These are phyloP conservation scores for Hassar affinis DNA, from an alignment of 2,113 vertebrate species.

Conservation along the genomic window DNA sequence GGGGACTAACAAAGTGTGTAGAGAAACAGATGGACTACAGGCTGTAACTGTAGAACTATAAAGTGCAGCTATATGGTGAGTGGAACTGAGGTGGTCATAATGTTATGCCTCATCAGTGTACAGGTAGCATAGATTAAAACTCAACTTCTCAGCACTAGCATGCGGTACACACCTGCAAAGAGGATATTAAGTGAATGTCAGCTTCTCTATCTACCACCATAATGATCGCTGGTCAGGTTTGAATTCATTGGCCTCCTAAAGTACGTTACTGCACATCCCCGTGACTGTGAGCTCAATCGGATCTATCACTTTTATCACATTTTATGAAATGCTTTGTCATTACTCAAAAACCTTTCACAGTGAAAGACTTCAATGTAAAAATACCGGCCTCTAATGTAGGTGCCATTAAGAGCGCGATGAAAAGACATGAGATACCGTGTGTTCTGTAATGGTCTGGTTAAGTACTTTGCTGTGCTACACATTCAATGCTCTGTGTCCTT, in stretches of 20 bases:
- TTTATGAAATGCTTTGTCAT: slow-evolving; percentile 27
- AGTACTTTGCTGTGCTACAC: slow-evolving; percentile 39
- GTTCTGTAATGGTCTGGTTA: slow-evolving; percentile 51
- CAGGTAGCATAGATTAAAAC: neutral
- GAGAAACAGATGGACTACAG: too few relatives aligned
- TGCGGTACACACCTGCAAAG: neutral
- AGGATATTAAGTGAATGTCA: slow-evolving; percentile 4
- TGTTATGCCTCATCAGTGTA: too few relatives aligned
- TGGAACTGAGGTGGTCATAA: too few relatives aligned
- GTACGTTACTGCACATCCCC: neutral
- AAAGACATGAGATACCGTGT: slow-evolving; percentile 38
- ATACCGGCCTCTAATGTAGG: slow-evolving; percentile 44
- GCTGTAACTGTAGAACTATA: too few relatives aligned
- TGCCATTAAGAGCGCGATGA: slow-evolving; percentile 44
- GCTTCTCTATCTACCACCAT: neutral
- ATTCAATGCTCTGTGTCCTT: slow-evolving; percentile 46
- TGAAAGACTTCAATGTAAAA: slow-evolving; percentile 35
- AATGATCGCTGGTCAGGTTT: neutral
- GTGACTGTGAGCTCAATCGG: neutral
- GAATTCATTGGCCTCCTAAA: slow-evolving; percentile 10
- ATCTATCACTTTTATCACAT: slow-evolving; percentile 30
- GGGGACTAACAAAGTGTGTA: too few relatives aligned
- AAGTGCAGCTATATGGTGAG: too few relatives aligned
- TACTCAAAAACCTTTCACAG: slow-evolving; percentile 35
- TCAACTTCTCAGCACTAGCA: neutral